These are phyloP conservation scores for Lepidocyrtoides sp. DNA, from an alignment of 2,888 invertebrate species.

Conservation along the genomic window DNA sequence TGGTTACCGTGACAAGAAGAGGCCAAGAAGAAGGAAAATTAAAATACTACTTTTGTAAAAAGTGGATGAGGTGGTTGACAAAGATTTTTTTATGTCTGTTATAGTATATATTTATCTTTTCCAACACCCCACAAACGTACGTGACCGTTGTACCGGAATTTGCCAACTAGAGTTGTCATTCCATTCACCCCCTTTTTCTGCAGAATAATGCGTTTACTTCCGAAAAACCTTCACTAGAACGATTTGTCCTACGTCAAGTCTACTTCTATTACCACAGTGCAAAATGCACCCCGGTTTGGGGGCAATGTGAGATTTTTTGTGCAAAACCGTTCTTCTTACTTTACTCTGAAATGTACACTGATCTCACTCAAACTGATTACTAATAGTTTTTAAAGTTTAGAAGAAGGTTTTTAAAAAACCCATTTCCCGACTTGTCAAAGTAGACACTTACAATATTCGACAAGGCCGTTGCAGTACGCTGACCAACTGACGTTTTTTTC, in stretches of 20 bases:
- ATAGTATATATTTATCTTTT: background rate
- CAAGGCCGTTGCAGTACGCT: slow-evolving; percentile 38
- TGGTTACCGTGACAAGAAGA: slow-evolving; percentile 15
- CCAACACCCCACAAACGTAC: background rate
- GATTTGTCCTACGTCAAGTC: no score
- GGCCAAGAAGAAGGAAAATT: slow-evolving; percentile 1
- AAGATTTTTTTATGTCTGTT: background rate
- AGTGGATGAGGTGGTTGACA: slow-evolving; percentile 30
- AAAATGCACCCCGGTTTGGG: background rate
- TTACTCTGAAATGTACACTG: background rate
- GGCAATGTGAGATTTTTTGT: slow-evolving; percentile 7
- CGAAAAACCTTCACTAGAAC: no score
- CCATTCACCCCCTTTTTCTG: background rate
- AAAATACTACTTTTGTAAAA: background rate
- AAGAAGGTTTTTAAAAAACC: slow-evolving; percentile 30
- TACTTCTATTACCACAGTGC: no score
- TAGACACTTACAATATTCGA: no score
- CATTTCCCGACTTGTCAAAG: background rate
- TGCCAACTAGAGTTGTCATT: no score
- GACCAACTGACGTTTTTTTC: slow-evolving; percentile 41
- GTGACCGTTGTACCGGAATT: background rate
- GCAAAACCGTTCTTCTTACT: background rate
- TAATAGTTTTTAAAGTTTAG: background rate
- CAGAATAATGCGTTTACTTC: no score
- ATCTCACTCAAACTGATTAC: background rate